phyloP scores from a whole-genome alignment of 35 echinoderm and acorn worm species.

The Holothuria glaberrima region DNA sequence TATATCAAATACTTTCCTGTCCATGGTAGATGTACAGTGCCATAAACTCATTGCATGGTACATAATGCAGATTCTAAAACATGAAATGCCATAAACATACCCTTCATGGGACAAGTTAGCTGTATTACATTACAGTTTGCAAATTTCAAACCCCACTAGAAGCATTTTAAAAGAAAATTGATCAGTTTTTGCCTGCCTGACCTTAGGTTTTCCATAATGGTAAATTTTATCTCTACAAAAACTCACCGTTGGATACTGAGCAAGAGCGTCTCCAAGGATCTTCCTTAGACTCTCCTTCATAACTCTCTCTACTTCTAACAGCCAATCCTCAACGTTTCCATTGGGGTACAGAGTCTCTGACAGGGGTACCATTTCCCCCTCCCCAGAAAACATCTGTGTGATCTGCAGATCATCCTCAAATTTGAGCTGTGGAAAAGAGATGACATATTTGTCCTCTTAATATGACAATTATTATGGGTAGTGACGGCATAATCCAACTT shows the following conservation, averaged over 20 bases:
- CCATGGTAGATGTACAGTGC: no score
- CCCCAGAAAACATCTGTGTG: conserved; percentile 97
- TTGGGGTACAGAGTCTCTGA: conserved; percentile 82
- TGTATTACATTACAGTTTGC: no score
- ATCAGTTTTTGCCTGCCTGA: neutral
- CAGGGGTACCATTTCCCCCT: conserved; percentile 94
- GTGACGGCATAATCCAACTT: no score
- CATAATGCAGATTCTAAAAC: no score
- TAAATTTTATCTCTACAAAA: neutral
- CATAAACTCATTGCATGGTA: no score
- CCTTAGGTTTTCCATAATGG: neutral
- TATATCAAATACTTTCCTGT: no score
- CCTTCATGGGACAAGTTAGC: no score
- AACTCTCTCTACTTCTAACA: conserved; percentile 92
- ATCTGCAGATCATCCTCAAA: conserved; percentile 98
- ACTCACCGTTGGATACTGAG: conserved; percentile 73
- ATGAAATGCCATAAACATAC: no score
- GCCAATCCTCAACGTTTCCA: conserved; percentile 97
- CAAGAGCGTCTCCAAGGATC: conserved; percentile 73
- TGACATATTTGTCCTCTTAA: no score
- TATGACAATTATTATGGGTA: no score
- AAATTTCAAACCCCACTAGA: no score
- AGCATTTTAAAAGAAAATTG: no score
- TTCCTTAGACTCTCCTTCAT: conserved; percentile 91
- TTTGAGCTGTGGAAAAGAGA: conserved; percentile 73